Evolutionary conservation across 2,797 vertebrate genomes (phyloP).

Genomic region (Coregonus suidteri): DNA sequence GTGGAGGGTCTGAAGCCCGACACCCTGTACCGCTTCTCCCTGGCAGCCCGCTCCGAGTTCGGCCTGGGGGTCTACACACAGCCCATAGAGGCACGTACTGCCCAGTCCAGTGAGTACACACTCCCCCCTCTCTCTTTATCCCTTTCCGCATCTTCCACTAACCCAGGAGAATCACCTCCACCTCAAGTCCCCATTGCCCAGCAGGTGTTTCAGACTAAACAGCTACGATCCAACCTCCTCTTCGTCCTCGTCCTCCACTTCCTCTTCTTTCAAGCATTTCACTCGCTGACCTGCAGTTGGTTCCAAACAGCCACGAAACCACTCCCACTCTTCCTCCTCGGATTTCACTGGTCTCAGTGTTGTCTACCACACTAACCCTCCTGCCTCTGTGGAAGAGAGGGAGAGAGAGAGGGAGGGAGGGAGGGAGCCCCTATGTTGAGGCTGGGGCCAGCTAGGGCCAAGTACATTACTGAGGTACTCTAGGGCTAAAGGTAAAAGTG

Average conservation of each 20-base stretch:
- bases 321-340: constrained; percentile 28
- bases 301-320: constrained; percentile 35
- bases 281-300: constrained; percentile 37
- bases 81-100: constrained; percentile 85
- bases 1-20: constrained; percentile 90
- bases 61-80: constrained; percentile 92
- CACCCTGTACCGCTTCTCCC: constrained; percentile 86
- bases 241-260: neutral
- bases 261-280: neutral
- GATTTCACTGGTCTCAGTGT: constrained; percentile 41
- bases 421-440: too few relatives aligned
- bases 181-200: neutral
- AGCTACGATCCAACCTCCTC: neutral
- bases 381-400: constrained; percentile 57
- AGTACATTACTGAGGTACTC: too few relatives aligned
- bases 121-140: neutral
- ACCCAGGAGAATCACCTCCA: constrained; percentile 37
- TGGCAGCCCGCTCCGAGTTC: constrained; percentile 89
- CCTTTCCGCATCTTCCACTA: constrained; percentile 46
- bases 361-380: constrained; percentile 66
- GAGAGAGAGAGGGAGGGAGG: neutral
- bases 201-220: neutral
- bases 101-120: constrained; percentile 91
- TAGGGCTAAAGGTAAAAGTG: constrained; percentile 70
- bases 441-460: too few relatives aligned